phyloP scores from a whole-genome alignment of 2,113 vertebrate species.

The Butastur rufipennis region DNA sequence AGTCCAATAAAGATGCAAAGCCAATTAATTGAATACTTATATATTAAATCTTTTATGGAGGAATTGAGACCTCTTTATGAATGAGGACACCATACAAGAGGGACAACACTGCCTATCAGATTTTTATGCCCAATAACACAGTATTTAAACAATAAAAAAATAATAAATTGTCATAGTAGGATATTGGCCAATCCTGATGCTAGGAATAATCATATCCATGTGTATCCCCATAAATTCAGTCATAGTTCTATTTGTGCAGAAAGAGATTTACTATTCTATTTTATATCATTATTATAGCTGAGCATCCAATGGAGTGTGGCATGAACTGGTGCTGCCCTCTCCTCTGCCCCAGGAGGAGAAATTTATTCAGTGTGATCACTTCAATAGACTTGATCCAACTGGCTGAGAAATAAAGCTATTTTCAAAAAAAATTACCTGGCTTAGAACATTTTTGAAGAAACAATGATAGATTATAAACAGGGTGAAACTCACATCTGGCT shows the following conservation, averaged over 20 bases:
- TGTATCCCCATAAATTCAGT: neutral
- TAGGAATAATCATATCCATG: neutral
- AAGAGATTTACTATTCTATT: neutral
- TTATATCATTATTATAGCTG: neutral
- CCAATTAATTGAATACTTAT: neutral
- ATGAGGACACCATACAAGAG: neutral
- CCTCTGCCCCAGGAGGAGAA: neutral
- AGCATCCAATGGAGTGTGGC: neutral
- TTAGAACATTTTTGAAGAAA: neutral
- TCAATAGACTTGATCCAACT: neutral
- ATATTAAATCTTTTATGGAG: neutral
- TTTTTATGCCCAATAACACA: neutral
- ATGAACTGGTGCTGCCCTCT: neutral
- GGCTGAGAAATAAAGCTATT: neutral
- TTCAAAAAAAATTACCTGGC: neutral
- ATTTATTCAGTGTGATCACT: neutral
- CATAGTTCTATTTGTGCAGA: neutral
- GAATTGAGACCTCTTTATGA: neutral
- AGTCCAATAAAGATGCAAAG: neutral
- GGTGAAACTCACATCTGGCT: neutral
- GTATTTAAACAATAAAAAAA: neutral
- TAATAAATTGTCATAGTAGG: neutral
- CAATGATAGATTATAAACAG: neutral
- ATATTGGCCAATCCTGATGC: neutral
- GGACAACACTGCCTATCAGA: neutral